Evolutionary conservation across 2,113 vertebrate genomes (phyloP).

Genomic region (Macaca mulatta): DNA sequence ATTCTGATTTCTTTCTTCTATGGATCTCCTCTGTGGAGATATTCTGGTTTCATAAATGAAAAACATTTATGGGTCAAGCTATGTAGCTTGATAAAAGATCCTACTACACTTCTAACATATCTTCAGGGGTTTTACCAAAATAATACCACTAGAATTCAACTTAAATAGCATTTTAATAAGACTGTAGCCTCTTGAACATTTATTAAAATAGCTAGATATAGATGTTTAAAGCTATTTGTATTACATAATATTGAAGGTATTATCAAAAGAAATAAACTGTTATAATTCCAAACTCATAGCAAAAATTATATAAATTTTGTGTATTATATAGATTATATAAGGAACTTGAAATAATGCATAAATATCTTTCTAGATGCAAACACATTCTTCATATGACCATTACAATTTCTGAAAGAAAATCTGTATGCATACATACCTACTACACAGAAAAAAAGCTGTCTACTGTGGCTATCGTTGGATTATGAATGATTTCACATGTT

Average conservation of each 20-base stretch:
- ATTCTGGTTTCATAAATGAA: conserved; percentile 33
- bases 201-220: not conserved
- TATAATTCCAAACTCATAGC: not conserved
- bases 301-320: not conserved
- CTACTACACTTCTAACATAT: not conserved
- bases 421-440: not conserved
- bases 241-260: not conserved
- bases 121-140: not conserved
- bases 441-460: not conserved
- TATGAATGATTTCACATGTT: not conserved
- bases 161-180: not conserved
- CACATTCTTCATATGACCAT: not conserved
- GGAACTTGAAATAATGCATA: not conserved
- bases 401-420: not conserved
- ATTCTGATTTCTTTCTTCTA: not conserved
- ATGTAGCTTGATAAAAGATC: not conserved
- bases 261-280: not conserved
- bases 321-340: not conserved
- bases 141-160: not conserved
- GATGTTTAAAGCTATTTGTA: not conserved
- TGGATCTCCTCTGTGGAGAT: no score
- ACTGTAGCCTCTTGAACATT: not conserved
- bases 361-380: not conserved
- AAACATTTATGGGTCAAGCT: not conserved
- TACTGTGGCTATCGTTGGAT: not conserved